phyloP scores from a whole-genome alignment of 2,113 vertebrate species.

The Aspiorhynchus laticeps region DNA sequence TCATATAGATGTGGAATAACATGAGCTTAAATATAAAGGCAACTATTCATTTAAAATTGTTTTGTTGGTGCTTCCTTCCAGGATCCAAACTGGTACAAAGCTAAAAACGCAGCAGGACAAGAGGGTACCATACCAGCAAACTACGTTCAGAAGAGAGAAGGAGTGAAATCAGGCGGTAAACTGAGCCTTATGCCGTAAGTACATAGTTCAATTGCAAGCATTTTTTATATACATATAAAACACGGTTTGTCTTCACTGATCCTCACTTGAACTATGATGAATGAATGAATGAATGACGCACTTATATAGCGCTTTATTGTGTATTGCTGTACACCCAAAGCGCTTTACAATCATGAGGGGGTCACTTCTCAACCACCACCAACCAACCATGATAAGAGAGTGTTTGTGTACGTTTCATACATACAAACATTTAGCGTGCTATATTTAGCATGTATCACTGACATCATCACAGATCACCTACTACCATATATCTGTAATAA shows the following conservation, averaged over 20 bases:
- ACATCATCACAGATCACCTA: constrained; percentile 41
- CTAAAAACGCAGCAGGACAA: constrained; percentile 87
- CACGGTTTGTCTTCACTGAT: constrained; percentile 6
- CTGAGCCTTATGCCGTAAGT: constrained; percentile 99
- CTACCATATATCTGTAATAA: not conserved
- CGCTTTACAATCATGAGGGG: too few relatives aligned
- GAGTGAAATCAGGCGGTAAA: constrained; percentile 88
- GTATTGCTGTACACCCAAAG: too few relatives aligned
- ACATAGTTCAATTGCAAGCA: not conserved
- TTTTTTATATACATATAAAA: not conserved
- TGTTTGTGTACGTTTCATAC: not conserved
- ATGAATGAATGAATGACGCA: too few relatives aligned
- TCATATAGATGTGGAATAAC: not conserved
- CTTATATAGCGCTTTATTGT: too few relatives aligned
- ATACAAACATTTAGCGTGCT: constrained; percentile 11
- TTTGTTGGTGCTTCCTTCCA: constrained; percentile 63
- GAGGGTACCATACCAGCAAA: constrained; percentile 96
- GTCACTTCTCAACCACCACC: too few relatives aligned
- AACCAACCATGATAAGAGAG: too few relatives aligned
- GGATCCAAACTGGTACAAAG: constrained; percentile 99
- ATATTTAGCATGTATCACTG: constrained; percentile 31
- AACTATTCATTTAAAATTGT: not conserved
- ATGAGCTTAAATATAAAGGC: not conserved
- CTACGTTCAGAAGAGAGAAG: constrained; percentile 95
- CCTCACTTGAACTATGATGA: not conserved